Percentiles rank a stretch among this genome's conserved stretches.
Conservation (phyloP, 2,888 invertebrate species). For the Tetragonisca angustula region DNA sequence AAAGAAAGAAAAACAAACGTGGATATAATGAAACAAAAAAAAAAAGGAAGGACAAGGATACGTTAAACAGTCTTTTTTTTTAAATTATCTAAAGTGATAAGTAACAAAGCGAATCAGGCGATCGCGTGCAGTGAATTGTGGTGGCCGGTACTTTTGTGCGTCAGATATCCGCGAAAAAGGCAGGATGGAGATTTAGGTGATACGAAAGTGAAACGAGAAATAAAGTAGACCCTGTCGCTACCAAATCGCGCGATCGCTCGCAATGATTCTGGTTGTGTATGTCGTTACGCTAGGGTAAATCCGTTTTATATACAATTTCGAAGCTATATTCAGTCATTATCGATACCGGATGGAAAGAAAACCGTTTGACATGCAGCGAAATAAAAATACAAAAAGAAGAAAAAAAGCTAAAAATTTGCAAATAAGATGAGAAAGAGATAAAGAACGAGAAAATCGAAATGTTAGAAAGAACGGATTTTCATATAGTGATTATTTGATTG, state of each 20-base stretch:
- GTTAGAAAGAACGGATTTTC: conserved; percentile 64
- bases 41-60: conserved; percentile 8
- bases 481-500: conserved; percentile 68
- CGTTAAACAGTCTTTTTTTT: conserved; percentile 22
- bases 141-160: not conserved
- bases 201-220: not conserved
- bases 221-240: conserved; percentile 3
- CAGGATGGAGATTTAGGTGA: not conserved
- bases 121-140: conserved; percentile 11
- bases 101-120: conserved; percentile 28
- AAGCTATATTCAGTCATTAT: conserved; percentile 55
- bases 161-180: conserved; percentile 2
- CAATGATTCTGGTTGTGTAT: conserved; percentile 52
- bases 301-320: conserved; percentile 52
- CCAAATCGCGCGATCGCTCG: conserved; percentile 42
- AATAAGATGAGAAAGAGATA: conserved; percentile 25
- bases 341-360: conserved; percentile 17
- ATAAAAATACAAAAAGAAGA: conserved; percentile 41
- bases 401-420: not conserved
- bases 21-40: conserved; percentile 9
- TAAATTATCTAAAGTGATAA: conserved; percentile 55
- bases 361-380: conserved; percentile 35
- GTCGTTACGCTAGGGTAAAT: conserved; percentile 45
- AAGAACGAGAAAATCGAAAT: conserved; percentile 43
- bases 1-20: not conserved